Conservation (phyloP, 1,140 invertebrate species). For the Drosophila pseudoananassae region DNA sequence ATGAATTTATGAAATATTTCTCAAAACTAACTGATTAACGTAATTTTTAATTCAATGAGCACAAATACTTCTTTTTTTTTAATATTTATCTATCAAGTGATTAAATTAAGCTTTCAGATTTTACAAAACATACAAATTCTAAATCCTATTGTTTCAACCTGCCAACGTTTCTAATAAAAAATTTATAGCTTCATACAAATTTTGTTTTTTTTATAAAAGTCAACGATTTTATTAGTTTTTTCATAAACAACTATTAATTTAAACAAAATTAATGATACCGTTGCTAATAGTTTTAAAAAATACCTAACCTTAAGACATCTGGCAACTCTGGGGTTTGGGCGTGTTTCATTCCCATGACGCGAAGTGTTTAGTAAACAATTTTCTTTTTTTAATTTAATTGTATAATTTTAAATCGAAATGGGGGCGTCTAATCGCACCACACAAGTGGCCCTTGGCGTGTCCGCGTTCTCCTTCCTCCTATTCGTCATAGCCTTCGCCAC, state of each 20-base stretch:
- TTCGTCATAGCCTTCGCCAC: conserved; percentile 95
- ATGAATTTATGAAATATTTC: neutral
- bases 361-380: conserved; percentile 4
- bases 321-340: conserved; percentile 2
- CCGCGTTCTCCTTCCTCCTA: conserved; percentile 88
- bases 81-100: too few relatives aligned
- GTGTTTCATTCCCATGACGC: conserved; percentile 2
- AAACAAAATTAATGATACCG: neutral
- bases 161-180: accelerated
- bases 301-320: neutral
- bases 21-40: neutral
- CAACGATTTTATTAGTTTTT: too few relatives aligned
- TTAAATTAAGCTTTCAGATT: too few relatives aligned
- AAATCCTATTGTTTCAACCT: too few relatives aligned
- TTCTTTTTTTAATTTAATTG: neutral
- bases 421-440: conserved; percentile 88
- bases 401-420: conserved; percentile 64
- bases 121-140: too few relatives aligned
- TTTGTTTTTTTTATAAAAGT: too few relatives aligned
- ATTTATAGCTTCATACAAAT: too few relatives aligned
- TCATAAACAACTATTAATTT: neutral
- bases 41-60: too few relatives aligned
- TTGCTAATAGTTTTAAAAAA: neutral
- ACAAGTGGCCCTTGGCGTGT: conserved; percentile 88
- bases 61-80: too few relatives aligned